phyloP scores from a whole-genome alignment of 2,888 invertebrate genomes.

The Halictus quadricinctus region DNA sequence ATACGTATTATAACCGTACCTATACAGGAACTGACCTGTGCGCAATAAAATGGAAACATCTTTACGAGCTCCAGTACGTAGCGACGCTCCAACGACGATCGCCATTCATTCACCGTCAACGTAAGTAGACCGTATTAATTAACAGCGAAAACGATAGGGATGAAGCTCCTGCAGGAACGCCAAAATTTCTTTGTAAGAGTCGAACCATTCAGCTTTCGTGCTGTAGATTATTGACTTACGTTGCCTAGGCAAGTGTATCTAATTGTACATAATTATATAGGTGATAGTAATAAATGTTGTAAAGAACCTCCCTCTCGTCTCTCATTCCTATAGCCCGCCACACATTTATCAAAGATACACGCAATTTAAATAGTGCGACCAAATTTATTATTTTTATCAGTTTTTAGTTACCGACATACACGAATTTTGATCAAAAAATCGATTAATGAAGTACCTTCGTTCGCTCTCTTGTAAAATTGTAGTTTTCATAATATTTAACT shows the following conservation, averaged over 20 bases:
- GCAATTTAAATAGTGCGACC: neutral
- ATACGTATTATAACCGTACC: conserved; percentile 30
- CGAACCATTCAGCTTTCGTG: conserved; percentile 36
- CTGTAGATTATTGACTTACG: conserved; percentile 63
- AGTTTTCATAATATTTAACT: neutral
- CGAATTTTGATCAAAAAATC: neutral
- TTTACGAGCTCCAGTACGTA: conserved; percentile 37
- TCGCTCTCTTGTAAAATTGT: neutral
- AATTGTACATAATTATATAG: conserved; percentile 71
- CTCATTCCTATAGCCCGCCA: neutral
- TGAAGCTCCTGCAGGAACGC: conserved; percentile 27
- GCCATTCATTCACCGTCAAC: conserved; percentile 8
- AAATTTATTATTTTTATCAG: neutral
- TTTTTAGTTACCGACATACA: neutral
- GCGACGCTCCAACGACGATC: conserved; percentile 23
- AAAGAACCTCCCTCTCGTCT: conserved; percentile 49
- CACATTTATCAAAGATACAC: neutral
- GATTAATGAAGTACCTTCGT: too few relatives aligned
- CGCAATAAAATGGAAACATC: conserved; percentile 38
- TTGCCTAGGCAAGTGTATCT: conserved; percentile 65
- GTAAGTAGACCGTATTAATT: conserved; percentile 16
- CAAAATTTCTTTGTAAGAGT: conserved; percentile 24
- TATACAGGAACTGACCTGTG: conserved; percentile 51
- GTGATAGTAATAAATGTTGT: conserved; percentile 74
- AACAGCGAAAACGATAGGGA: conserved; percentile 24